Evolutionary conservation across 2,113 vertebrate genomes (phyloP).

Genomic region (Eira barbara): DNA sequence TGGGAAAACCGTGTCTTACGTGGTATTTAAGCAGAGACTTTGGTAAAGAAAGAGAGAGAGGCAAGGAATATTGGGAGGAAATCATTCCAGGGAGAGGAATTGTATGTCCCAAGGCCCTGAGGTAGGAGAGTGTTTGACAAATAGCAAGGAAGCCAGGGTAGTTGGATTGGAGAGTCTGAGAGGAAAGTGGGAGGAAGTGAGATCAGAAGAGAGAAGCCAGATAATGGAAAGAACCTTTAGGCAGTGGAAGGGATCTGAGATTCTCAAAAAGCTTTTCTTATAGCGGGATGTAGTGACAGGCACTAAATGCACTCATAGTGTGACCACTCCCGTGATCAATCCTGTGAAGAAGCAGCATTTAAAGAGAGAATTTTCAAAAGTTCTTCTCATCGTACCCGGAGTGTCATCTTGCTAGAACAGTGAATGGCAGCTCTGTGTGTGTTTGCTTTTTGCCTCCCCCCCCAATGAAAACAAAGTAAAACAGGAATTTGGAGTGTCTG

Average conservation of each 20-base stretch:
- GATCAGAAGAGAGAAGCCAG: not conserved
- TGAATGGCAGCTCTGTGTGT: not conserved
- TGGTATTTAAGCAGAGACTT: not conserved
- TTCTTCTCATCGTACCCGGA: not conserved
- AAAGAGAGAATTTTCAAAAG: not conserved
- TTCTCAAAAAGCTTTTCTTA: not conserved
- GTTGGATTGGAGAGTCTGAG: not conserved
- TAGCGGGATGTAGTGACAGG: fast-evolving
- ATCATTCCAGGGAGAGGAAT: not conserved
- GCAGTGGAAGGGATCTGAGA: not conserved
- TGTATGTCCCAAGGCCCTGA: not conserved
- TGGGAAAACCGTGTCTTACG: not conserved
- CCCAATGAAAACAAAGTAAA: not conserved
- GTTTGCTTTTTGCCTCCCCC: not conserved
- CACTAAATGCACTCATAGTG: not conserved
- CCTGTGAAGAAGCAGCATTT: not conserved
- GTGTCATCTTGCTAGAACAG: not conserved
- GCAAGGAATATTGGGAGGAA: too few relatives aligned
- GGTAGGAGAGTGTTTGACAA: not conserved
- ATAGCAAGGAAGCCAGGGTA: not conserved
- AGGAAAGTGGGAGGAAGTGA: not conserved
- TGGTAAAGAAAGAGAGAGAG: not conserved
- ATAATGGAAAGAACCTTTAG: too few relatives aligned
- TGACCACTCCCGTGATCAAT: not conserved
- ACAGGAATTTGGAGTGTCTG: not conserved